Evolutionary conservation across 2,113 vertebrate species (phyloP).

Genomic region (Talpa occidentalis): DNA sequence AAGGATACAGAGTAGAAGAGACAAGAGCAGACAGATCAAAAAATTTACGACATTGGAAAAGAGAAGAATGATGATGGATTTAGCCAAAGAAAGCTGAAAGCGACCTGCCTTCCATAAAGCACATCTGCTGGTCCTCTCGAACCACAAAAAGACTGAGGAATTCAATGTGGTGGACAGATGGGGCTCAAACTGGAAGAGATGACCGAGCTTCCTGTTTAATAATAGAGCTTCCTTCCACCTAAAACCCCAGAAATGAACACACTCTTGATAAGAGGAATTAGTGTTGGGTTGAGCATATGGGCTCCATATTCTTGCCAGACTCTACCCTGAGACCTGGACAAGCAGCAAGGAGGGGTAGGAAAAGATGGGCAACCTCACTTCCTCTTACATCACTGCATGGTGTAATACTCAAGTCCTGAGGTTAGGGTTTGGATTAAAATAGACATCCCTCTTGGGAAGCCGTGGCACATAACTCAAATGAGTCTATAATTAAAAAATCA

Average conservation of each 20-base stretch:
- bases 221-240: background rate
- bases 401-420: background rate
- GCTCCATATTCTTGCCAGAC: background rate
- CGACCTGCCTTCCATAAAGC: background rate
- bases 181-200: background rate
- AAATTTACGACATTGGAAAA: background rate
- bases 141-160: background rate
- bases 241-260: background rate
- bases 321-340: background rate
- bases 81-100: background rate
- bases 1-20: background rate
- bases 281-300: background rate
- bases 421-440: background rate
- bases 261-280: background rate
- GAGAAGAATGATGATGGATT: background rate
- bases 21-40: background rate
- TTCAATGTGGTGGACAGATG: background rate
- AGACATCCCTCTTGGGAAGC: slow-evolving; percentile 6
- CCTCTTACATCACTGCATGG: background rate
- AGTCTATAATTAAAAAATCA: slow-evolving; percentile 57
- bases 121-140: background rate
- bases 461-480: slow-evolving; percentile 24
- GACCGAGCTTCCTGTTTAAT: background rate
- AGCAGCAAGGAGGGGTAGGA: background rate
- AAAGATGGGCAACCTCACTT: background rate